Evolutionary conservation across 2,113 vertebrate genomes (phyloP).

Genomic region (Sander lucioperca): DNA sequence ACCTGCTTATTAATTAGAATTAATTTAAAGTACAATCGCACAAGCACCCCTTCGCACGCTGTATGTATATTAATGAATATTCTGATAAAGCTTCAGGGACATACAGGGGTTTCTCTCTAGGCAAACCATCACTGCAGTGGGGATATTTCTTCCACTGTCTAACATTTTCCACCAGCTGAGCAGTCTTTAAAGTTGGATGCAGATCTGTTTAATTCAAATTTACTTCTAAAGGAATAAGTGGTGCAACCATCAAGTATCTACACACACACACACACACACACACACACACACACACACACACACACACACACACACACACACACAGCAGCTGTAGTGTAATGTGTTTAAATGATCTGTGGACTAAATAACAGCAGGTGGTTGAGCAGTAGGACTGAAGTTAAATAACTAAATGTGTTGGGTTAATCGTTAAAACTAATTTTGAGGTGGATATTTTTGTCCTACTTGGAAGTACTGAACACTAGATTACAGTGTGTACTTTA

Average conservation of each 20-base stretch:
- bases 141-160: slow-evolving; percentile 36
- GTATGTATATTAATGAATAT: not conserved
- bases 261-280: slow-evolving; percentile 3
- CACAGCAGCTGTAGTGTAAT: slow-evolving; percentile 30
- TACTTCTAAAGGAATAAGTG: slow-evolving; percentile 45
- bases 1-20: slow-evolving; percentile 10
- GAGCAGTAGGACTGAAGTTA: slow-evolving; percentile 27
- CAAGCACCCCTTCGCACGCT: not conserved
- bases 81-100: slow-evolving; percentile 27
- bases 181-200: slow-evolving; percentile 42
- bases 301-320: not conserved
- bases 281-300: not conserved
- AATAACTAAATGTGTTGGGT: slow-evolving; percentile 26
- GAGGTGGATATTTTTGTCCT: slow-evolving; percentile 29
- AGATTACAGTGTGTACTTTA: not conserved
- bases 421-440: slow-evolving; percentile 52
- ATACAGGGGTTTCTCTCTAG: slow-evolving; percentile 21
- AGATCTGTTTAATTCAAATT: slow-evolving; percentile 56
- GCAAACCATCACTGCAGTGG: slow-evolving; percentile 49
- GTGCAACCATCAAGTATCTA: slow-evolving; percentile 34
- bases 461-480: slow-evolving; percentile 22
- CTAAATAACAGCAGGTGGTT: slow-evolving; percentile 56
- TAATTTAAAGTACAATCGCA: not conserved
- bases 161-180: slow-evolving; percentile 65
- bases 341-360: slow-evolving; percentile 65